Evolutionary conservation across 2,888 invertebrate genomes (phyloP), one percentile per base, ranked within the genome.

Genomic region (Chouioia cunea): DNA sequence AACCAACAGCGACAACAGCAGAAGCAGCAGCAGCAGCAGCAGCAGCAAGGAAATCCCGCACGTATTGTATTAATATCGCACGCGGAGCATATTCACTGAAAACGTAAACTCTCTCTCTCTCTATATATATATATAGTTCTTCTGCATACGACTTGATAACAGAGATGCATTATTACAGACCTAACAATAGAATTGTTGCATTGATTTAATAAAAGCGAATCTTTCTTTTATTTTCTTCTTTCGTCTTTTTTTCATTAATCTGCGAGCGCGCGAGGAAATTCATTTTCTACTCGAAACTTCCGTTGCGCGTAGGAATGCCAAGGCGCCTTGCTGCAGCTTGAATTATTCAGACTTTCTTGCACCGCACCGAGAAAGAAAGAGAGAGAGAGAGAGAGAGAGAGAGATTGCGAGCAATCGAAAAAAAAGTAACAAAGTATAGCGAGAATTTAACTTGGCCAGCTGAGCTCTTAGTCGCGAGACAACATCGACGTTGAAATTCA

Each of bases 331-430:
- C 36, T 36, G 36, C n/a, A 43, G 59, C 46, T 62, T 68, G 68
- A 68, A 68, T 68, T 36, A 68, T 68, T 68, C 62, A 68, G 48
- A 56, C 48, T 62, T 56, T 68, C 56, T 62, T 36, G 56, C 47
- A 16, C 18, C 52, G 62, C 8, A 27, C 15, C n/a, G 23, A 27
- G 16, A 23, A 14, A 15, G 46, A 46, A 22, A 23, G 23, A 23
- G n/a, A n/a, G n/a, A 27, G 20, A n/a, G 27, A 16, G 52, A n/a
- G 54, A 16, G 27, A 43, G 50, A 50, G 56, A 46, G 48, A 22
- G 46, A 47, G 20, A 20, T 44, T 27, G 48, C 22, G 23, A 18
- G 16, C 27, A 54, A 65, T 58, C 52, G 50, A 47, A 1, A 36
- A 36, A 36, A 65, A 47, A 18, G 47, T 16, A 16, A 22, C 18